Conservation (phyloP, 2,113 vertebrate genomes). For the Laticauda colubrina region DNA sequence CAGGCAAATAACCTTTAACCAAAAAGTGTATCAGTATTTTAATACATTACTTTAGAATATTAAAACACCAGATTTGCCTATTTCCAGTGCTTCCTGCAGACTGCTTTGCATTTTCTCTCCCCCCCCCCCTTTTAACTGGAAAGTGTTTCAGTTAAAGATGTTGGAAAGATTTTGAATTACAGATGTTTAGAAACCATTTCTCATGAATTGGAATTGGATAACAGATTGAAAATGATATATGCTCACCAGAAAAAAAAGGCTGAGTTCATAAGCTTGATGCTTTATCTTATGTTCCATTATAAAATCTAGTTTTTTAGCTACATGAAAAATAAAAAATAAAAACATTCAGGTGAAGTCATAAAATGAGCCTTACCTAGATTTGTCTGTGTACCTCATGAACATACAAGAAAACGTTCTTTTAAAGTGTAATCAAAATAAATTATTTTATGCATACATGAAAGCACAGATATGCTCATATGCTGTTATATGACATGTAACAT, state of each 20-base stretch:
- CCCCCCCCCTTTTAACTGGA: background rate
- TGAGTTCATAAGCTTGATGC: slow-evolving; percentile 23
- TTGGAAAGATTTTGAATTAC: slow-evolving; percentile 14
- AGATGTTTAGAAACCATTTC: slow-evolving; percentile 2
- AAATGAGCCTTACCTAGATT: slow-evolving; percentile 40
- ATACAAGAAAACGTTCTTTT: slow-evolving; percentile 44
- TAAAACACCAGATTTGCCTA: slow-evolving; percentile 43
- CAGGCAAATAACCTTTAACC: slow-evolving; percentile 54
- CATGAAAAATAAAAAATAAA: background rate
- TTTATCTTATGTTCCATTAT: slow-evolving; percentile 20
- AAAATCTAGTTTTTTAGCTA: background rate
- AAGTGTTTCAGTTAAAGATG: background rate
- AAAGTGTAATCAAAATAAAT: slow-evolving; percentile 46
- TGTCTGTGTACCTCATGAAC: background rate
- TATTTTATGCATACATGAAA: background rate
- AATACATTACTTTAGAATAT: slow-evolving; percentile 48
- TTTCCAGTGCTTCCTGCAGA: slow-evolving; percentile 17
- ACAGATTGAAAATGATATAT: slow-evolving; percentile 23
- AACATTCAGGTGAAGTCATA: slow-evolving; percentile 46
- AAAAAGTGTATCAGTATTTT: slow-evolving; percentile 54
- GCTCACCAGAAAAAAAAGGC: slow-evolving; percentile 14
- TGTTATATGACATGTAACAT: background rate
- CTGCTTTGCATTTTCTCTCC: background rate
- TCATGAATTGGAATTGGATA: slow-evolving; percentile 28
- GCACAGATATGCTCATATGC: background rate